phyloP scores from a whole-genome alignment of 2,888 invertebrate genomes.

The Aromia moschata region DNA sequence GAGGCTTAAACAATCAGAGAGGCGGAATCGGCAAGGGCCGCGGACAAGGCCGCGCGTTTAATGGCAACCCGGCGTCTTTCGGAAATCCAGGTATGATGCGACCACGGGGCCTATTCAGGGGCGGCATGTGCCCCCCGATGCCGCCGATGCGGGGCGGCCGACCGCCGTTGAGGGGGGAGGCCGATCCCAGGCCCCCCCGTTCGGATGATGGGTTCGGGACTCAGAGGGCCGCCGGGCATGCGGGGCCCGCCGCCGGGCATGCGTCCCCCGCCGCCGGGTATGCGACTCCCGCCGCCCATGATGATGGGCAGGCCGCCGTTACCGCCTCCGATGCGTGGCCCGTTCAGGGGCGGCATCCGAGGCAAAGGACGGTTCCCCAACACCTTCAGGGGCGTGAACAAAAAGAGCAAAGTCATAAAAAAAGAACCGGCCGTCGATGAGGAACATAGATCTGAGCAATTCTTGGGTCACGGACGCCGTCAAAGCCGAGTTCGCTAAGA shows the following conservation, averaged over 20 bases:
- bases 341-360: constrained; percentile 45
- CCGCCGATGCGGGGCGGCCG: constrained; percentile 48
- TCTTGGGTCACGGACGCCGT: constrained; percentile 70
- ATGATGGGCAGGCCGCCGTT: constrained; percentile 48
- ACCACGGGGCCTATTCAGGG: constrained; percentile 48
- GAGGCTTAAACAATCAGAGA: constrained; percentile 40
- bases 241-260: constrained; percentile 51
- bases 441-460: constrained; percentile 63
- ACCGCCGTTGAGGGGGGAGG: constrained; percentile 41
- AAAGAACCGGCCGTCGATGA: constrained; percentile 47
- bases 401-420: constrained; percentile 55
- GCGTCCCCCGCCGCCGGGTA: constrained; percentile 48
- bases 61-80: constrained; percentile 44
- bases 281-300: constrained; percentile 52
- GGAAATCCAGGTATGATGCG: constrained; percentile 40
- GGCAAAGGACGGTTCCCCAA: constrained; percentile 40
- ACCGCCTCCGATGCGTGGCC: constrained; percentile 44
- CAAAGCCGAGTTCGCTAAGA: constrained; percentile 63
- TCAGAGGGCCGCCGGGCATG: constrained; percentile 46
- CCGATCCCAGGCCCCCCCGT: constrained; percentile 46
- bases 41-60: constrained; percentile 47
- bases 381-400: constrained; percentile 49
- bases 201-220: constrained; percentile 46
- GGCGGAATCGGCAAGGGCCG: constrained; percentile 44
- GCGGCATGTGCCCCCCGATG: constrained; percentile 51